These are phyloP conservation scores for Girardinus metallicus DNA, from an alignment of 2,797 vertebrate species.

Conservation along the genomic window DNA sequence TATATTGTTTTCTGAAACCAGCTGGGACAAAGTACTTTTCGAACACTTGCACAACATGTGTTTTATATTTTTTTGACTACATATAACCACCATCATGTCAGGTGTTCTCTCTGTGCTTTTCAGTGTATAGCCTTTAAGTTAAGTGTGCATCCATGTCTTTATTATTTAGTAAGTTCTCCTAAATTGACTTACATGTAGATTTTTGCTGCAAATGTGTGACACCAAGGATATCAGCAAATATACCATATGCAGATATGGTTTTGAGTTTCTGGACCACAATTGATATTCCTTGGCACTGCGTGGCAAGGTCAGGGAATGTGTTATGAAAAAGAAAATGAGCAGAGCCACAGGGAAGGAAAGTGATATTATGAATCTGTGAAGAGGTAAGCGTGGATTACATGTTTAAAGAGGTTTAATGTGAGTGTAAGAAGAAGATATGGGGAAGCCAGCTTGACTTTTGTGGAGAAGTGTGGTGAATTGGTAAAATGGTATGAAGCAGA, in stretches of 20 bases:
- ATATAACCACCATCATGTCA: neutral
- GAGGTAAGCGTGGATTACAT: conserved; percentile 47
- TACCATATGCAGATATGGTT: conserved; percentile 2
- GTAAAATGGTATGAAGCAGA: conserved; percentile 22
- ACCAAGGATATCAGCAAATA: conserved; percentile 3
- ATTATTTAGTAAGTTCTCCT: neutral
- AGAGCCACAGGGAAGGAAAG: conserved; percentile 30
- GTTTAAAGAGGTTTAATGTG: conserved; percentile 57
- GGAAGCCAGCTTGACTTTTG: conserved; percentile 33
- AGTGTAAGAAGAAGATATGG: conserved; percentile 44
- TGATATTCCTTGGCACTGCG: conserved; percentile 28
- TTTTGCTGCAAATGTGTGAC: neutral
- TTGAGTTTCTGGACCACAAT: conserved; percentile 18
- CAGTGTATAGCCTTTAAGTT: neutral
- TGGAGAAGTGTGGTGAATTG: conserved; percentile 31
- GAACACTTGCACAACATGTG: neutral
- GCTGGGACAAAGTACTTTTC: neutral
- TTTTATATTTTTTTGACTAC: conserved; percentile 1
- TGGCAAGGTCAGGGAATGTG: conserved; percentile 36
- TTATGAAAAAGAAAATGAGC: conserved; percentile 44
- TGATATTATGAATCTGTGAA: conserved; percentile 41
- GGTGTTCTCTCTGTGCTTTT: neutral
- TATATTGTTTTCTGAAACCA: neutral
- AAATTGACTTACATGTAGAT: neutral
- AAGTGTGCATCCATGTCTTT: neutral